These are phyloP conservation scores for Odontamblyopus lacepedii DNA, from an alignment of 2,797 vertebrate species.

Conservation along the genomic window DNA sequence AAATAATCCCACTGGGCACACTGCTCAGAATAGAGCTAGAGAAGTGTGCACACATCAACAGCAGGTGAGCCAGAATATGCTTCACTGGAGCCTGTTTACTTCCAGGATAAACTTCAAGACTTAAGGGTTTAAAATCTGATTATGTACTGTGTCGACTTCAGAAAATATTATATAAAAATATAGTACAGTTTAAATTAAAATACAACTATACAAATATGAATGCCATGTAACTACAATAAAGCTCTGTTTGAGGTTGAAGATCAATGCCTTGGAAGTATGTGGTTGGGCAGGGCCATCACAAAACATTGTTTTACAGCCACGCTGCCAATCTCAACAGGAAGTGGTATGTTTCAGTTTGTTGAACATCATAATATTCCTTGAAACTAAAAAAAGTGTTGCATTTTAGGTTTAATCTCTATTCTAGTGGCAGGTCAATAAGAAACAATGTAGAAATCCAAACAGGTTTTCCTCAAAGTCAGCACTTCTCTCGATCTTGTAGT, in stretches of 20 bases:
- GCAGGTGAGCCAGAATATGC: neutral
- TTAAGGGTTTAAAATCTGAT: neutral
- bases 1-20: constrained; percentile 58
- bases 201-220: too few relatives aligned
- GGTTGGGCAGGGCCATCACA: constrained; percentile 1
- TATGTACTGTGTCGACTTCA: too few relatives aligned
- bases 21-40: constrained; percentile 58
- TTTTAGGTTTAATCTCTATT: neutral
- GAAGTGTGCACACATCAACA: constrained; percentile 21
- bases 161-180: neutral
- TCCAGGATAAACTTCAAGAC: constrained; percentile 8
- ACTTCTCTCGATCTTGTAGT: constrained; percentile 17
- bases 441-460: neutral
- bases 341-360: constrained; percentile 44
- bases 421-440: neutral
- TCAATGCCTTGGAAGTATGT: constrained; percentile 1
- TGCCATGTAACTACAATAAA: neutral
- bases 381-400: neutral
- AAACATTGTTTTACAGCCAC: constrained; percentile 24
- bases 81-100: neutral
- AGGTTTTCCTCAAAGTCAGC: constrained; percentile 29
- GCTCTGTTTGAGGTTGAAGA: neutral
- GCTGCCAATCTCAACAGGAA: constrained; percentile 66
- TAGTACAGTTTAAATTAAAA: neutral
- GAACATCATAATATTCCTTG: constrained; percentile 1